These are phyloP conservation scores for Anthophora plumipes DNA, from an alignment of 2,888 invertebrate genomes.

Conservation along the genomic window DNA sequence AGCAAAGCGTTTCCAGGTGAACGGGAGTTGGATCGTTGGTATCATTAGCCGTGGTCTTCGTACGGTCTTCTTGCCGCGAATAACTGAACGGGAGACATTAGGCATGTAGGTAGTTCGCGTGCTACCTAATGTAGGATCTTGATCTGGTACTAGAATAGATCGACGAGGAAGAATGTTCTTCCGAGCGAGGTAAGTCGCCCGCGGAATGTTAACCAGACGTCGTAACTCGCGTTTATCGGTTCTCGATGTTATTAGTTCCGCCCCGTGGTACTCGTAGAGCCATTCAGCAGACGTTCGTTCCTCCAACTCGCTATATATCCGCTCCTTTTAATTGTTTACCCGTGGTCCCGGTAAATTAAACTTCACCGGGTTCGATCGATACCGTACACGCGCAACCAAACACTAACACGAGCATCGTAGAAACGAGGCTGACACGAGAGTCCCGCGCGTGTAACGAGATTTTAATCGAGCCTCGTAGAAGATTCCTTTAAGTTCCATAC, in stretches of 20 bases:
- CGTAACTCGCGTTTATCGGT: constrained; percentile 72
- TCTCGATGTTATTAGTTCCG: constrained; percentile 70
- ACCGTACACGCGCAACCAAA: constrained; percentile 20
- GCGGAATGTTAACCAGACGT: constrained; percentile 71
- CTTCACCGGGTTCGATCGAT: constrained; percentile 52
- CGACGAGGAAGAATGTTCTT: constrained; percentile 65
- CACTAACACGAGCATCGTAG: constrained; percentile 4
- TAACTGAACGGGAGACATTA: constrained; percentile 58
- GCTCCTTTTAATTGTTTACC: constrained; percentile 65
- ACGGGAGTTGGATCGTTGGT: constrained; percentile 41
- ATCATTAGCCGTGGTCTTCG: constrained; percentile 47
- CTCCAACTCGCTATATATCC: constrained; percentile 49
- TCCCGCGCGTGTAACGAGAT: constrained; percentile 14
- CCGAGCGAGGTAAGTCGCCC: constrained; percentile 55
- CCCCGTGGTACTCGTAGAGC: constrained; percentile 50
- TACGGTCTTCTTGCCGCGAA: constrained; percentile 45
- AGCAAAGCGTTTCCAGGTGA: constrained; percentile 32
- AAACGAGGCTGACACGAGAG: neutral
- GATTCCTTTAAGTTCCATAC: neutral
- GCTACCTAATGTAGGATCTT: constrained; percentile 56
- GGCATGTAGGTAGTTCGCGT: constrained; percentile 65
- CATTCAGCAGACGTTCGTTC: constrained; percentile 56
- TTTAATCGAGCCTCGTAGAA: neutral
- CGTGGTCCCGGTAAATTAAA: constrained; percentile 56
- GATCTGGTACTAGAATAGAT: constrained; percentile 62